Evolutionary conservation across 2,113 vertebrate genomes (phyloP).

Genomic region (Hippocampus mohnikei): DNA sequence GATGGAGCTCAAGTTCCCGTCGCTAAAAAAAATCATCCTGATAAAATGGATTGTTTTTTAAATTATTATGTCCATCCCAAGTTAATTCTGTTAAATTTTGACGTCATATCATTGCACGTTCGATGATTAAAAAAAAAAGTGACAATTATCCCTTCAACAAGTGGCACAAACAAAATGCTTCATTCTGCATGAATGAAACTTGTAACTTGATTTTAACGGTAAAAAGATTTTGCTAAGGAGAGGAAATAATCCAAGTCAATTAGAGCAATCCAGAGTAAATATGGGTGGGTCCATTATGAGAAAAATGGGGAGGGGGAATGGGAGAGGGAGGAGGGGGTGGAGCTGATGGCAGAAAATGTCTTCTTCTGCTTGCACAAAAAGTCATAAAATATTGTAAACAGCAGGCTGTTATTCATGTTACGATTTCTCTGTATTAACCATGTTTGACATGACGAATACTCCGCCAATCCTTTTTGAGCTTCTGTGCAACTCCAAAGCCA

Average conservation of each 20-base stretch:
- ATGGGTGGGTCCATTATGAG: constrained; percentile 61
- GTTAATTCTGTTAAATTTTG: too few species aligned
- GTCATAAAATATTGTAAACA: constrained; percentile 52
- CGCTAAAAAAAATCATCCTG: too few species aligned
- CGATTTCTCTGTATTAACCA: constrained; percentile 41
- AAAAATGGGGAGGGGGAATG: constrained; percentile 1
- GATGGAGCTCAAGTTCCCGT: too few species aligned
- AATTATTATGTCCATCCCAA: too few species aligned
- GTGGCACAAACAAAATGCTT: constrained; percentile 36
- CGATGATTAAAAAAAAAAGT: background rate
- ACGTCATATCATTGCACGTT: too few species aligned
- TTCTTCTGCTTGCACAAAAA: constrained; percentile 16
- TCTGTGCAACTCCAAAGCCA: constrained; percentile 7
- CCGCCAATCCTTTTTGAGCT: constrained; percentile 32
- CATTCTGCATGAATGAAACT: constrained; percentile 54
- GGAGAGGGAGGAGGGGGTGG: background rate
- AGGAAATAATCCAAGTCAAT: constrained; percentile 54
- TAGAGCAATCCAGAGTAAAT: constrained; percentile 54
- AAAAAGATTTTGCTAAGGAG: constrained; percentile 38
- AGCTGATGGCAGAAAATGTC: constrained; percentile 24
- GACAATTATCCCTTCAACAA: constrained; percentile 22
- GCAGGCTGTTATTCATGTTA: constrained; percentile 42
- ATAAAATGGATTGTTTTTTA: too few species aligned
- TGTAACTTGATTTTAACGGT: constrained; percentile 56
- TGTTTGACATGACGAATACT: constrained; percentile 46